Evolutionary conservation across 2,797 vertebrate species (phyloP).

Genomic region (Loriculus beryllinus): DNA sequence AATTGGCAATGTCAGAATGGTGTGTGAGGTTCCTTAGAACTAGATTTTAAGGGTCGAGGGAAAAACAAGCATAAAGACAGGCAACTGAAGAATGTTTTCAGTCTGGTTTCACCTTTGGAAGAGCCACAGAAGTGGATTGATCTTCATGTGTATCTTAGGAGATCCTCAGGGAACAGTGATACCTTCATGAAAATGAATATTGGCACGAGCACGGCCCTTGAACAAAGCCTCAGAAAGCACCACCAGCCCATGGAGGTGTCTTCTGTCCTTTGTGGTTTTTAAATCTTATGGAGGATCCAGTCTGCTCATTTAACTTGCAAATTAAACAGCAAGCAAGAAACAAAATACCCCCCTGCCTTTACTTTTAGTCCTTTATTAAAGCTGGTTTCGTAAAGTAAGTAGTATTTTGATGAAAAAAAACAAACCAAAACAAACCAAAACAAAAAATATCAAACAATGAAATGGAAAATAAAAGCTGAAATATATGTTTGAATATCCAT

Average conservation of each 20-base stretch:
- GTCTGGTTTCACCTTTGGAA: not conserved
- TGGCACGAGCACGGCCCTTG: fast-evolving
- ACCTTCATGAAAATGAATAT: not conserved
- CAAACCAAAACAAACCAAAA: too few relatives aligned
- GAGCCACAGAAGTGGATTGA: not conserved
- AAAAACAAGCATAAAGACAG: not conserved
- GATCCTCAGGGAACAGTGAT: not conserved
- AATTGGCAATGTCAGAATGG: not conserved
- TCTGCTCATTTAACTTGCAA: not conserved
- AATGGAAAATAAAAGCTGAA: not conserved
- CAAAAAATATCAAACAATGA: not conserved
- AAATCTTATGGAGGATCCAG: not conserved
- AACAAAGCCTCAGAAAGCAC: not conserved
- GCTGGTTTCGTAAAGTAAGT: not conserved
- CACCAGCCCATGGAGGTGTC: not conserved
- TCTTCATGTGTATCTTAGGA: not conserved
- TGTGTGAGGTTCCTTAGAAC: not conserved
- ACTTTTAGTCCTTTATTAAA: not conserved
- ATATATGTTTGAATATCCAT: not conserved
- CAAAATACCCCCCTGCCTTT: fast-evolving
- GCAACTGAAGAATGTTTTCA: not conserved
- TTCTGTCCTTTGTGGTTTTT: not conserved
- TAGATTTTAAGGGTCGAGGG: not conserved
- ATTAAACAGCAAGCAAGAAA: not conserved
- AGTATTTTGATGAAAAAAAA: not conserved